A percentile compares a stretch with the other conserved stretches of the same genome.
Evolutionary conservation across 2,797 vertebrate genomes (phyloP).

Genomic region (Lateolabrax maculatus): DNA sequence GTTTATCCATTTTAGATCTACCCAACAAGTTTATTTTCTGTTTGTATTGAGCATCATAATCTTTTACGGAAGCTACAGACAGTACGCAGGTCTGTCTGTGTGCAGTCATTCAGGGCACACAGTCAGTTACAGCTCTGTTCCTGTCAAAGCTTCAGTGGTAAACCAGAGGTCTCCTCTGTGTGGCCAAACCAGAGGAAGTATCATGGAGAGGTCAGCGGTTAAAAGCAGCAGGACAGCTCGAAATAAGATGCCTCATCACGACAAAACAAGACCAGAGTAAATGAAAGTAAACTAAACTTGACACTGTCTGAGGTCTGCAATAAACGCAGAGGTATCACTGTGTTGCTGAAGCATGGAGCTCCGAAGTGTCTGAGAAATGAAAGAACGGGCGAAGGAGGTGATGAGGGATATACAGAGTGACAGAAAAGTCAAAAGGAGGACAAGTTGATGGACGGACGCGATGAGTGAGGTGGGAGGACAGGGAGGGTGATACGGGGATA

Average conservation of each 20-base stretch:
- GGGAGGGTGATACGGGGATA: neutral
- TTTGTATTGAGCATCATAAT: neutral
- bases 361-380: constrained; percentile 24
- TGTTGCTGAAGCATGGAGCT: neutral
- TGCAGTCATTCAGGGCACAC: neutral
- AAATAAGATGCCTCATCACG: neutral
- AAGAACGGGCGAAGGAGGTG: constrained; percentile 21
- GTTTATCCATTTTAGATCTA: neutral
- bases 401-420: constrained; percentile 48
- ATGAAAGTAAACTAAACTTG: neutral
- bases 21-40: neutral
- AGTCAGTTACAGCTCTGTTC: constrained; percentile 1
- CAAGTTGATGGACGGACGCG: too few species aligned
- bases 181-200: constrained; percentile 24
- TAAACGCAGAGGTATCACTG: neutral
- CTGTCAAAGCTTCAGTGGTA: neutral
- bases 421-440: neutral
- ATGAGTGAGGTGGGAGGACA: neutral
- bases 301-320: neutral
- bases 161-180: constrained; percentile 16
- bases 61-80: neutral
- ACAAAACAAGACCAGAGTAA: neutral
- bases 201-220: constrained; percentile 17
- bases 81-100: neutral
- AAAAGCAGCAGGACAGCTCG: neutral